Evolutionary conservation across 2,797 vertebrate genomes (phyloP).

Genomic region (Denticeps clupeoides): DNA sequence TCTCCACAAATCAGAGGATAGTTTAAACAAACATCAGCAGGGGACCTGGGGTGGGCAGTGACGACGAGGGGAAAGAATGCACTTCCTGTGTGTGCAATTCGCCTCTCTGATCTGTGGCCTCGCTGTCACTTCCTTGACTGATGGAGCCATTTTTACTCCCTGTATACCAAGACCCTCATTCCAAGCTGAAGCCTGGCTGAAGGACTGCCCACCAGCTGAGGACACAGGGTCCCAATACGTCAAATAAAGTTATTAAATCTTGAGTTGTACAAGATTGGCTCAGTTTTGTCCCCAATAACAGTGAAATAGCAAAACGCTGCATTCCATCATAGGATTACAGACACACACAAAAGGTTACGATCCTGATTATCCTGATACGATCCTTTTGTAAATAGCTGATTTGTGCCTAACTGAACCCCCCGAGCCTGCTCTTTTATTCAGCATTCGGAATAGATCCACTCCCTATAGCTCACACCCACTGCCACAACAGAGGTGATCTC

Average conservation of each 20-base stretch:
- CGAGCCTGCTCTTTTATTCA: neutral
- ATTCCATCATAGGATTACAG: too few relatives aligned
- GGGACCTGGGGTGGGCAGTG: conserved; percentile 47
- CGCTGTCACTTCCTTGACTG: neutral
- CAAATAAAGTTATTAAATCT: too few relatives aligned
- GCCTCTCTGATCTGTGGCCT: neutral
- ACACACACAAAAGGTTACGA: too few relatives aligned
- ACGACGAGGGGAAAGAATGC: conserved; percentile 74
- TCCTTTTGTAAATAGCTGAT: too few relatives aligned
- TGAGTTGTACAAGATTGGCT: too few relatives aligned
- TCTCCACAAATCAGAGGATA: conserved; percentile 61
- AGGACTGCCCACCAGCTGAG: too few relatives aligned
- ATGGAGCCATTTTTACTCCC: neutral
- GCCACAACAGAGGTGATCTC: conserved; percentile 20
- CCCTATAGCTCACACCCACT: conserved; percentile 14
- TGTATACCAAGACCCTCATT: neutral
- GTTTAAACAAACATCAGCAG: conserved; percentile 66
- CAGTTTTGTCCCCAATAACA: too few relatives aligned
- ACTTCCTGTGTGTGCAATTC: conserved; percentile 61
- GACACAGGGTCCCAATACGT: too few relatives aligned
- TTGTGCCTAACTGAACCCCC: too few relatives aligned
- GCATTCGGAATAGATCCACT: neutral
- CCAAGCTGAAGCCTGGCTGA: neutral
- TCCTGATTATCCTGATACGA: too few relatives aligned
- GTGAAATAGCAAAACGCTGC: too few relatives aligned